Evolutionary conservation across 2,113 vertebrate species (phyloP).

Genomic region (Cyprinus carpio): DNA sequence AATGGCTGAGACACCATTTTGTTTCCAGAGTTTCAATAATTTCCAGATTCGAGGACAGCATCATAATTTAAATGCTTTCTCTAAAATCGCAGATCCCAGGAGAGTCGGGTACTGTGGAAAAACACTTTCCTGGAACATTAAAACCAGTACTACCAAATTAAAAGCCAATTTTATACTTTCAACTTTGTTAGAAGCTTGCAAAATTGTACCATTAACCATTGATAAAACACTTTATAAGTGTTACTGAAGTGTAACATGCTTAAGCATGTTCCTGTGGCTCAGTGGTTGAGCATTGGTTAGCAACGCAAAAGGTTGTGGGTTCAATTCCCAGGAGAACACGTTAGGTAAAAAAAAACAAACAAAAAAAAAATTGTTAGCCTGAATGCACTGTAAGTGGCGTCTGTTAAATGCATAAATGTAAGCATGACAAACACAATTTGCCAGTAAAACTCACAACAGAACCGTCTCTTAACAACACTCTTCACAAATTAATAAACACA

Average conservation of each 20-base stretch:
- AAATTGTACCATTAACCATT: not conserved
- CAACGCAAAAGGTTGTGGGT: too few relatives aligned
- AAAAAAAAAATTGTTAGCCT: too few relatives aligned
- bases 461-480: not conserved
- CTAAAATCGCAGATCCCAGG: not conserved
- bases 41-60: constrained; percentile 12
- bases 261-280: too few relatives aligned
- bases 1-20: constrained; percentile 52
- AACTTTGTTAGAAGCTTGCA: not conserved
- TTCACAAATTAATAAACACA: constrained; percentile 47
- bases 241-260: not conserved
- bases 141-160: not conserved
- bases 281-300: too few relatives aligned
- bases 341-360: too few relatives aligned
- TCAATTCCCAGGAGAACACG: too few relatives aligned
- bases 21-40: constrained; percentile 33
- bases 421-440: not conserved
- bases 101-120: not conserved
- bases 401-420: too few relatives aligned
- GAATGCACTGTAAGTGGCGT: too few relatives aligned
- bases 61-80: not conserved
- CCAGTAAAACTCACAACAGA: not conserved
- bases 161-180: not conserved
- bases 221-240: not conserved
- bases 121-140: not conserved